These are phyloP conservation scores for Streblospio benedicti DNA, from an alignment of 1,140 invertebrate species.

Conservation along the genomic window DNA sequence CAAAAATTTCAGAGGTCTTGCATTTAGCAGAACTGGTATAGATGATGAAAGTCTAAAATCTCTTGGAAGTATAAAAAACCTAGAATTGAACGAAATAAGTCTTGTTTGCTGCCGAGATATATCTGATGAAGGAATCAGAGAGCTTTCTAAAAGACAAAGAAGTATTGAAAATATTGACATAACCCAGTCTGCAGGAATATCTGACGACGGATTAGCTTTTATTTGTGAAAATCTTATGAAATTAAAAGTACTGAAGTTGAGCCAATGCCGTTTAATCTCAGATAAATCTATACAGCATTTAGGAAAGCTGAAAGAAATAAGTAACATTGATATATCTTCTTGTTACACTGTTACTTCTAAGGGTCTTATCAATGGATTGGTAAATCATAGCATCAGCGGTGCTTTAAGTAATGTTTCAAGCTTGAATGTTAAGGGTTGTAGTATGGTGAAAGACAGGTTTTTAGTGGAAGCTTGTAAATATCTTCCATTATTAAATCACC, in stretches of 20 bases:
- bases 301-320: constrained; percentile 51
- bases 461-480: constrained; percentile 39
- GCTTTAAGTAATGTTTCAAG: constrained; percentile 47
- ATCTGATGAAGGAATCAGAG: constrained; percentile 53
- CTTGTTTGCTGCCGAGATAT: constrained; percentile 59
- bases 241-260: constrained; percentile 25
- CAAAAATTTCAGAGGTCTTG: constrained; percentile 52
- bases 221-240: constrained; percentile 52
- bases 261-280: constrained; percentile 51
- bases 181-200: constrained; percentile 56
- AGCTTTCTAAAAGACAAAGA: constrained; percentile 53
- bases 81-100: constrained; percentile 53
- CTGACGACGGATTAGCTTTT: constrained; percentile 53
- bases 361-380: constrained; percentile 50
- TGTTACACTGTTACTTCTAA: constrained; percentile 57
- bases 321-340: constrained; percentile 57
- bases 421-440: constrained; percentile 55
- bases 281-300: constrained; percentile 54
- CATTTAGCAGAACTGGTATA: constrained; percentile 59
- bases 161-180: constrained; percentile 55
- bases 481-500: constrained; percentile 52
- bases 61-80: constrained; percentile 49
- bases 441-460: constrained; percentile 54
- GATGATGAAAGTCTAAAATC: constrained; percentile 54
- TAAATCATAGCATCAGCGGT: constrained; percentile 46